Conservation (phyloP, 2,888 invertebrate species). For the Harmothoe impar region DNA sequence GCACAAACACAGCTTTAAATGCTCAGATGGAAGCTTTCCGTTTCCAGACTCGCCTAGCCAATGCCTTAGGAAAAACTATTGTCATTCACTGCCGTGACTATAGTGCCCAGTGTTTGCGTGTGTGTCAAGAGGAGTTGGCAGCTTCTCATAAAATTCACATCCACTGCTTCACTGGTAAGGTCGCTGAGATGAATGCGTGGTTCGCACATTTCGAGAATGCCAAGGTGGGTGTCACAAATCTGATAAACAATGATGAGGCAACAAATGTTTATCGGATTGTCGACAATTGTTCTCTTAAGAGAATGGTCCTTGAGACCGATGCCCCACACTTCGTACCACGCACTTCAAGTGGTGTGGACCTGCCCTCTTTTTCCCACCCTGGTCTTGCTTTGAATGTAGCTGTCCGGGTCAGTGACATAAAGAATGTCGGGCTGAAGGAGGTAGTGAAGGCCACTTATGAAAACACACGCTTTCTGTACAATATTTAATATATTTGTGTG, state of each 20-base stretch:
- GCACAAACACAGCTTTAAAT: no score
- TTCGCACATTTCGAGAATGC: neutral
- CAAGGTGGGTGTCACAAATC: neutral
- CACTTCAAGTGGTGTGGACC: neutral
- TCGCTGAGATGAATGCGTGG: neutral
- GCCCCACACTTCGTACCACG: neutral
- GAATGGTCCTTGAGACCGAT: neutral
- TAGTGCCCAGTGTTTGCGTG: neutral
- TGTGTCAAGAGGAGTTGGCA: neutral
- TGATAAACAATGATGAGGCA: neutral
- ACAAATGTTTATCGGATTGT: neutral
- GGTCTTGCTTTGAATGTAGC: neutral
- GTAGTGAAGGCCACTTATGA: no score
- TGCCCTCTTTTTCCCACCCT: neutral
- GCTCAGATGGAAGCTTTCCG: no score
- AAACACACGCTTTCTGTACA: no score
- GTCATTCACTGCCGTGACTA: neutral
- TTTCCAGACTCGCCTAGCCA: no score
- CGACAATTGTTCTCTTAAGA: neutral
- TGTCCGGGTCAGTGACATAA: neutral
- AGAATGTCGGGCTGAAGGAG: neutral
- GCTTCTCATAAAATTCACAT: neutral
- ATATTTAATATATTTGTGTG: no score
- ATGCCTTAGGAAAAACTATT: neutral
- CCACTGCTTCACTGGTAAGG: neutral